These are phyloP conservation scores for Parazoanthus atlanticus DNA, from an alignment of 92 coral and sea anemone genomes.

Conservation along the genomic window DNA sequence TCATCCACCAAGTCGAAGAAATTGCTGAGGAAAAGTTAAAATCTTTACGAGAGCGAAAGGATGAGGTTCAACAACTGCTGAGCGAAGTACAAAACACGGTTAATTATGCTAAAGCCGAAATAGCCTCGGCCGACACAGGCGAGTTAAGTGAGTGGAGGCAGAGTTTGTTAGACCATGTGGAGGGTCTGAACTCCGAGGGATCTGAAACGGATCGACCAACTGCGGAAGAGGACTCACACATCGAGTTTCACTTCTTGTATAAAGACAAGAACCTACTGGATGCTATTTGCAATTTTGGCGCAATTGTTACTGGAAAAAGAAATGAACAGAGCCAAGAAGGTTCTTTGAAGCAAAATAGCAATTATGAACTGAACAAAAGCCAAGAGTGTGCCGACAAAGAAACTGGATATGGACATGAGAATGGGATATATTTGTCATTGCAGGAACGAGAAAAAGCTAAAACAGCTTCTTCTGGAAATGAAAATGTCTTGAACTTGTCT, in stretches of 20 bases:
- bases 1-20: constrained; percentile 27
- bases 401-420: not conserved
- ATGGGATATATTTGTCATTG: not conserved
- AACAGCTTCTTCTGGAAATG: not conserved
- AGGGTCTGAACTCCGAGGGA: not conserved
- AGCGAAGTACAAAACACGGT: not conserved
- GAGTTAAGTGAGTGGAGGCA: constrained; percentile 14
- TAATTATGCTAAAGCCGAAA: not conserved
- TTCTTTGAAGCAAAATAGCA: not conserved
- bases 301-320: constrained; percentile 10
- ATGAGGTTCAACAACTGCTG: constrained; percentile 7
- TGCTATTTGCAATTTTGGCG: constrained; percentile 30
- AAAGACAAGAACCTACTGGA: constrained; percentile 1
- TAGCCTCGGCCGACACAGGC: not conserved
- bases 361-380: not conserved
- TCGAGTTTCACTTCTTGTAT: constrained; percentile 25
- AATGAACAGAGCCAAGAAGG: not conserved
- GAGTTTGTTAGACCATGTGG: not conserved
- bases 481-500: not conserved
- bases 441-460: not conserved
- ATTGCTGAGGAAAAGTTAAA: constrained; percentile 3
- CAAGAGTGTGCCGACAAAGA: not conserved
- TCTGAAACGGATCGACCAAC: not conserved
- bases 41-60: not conserved
- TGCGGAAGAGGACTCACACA: not conserved